A percentile compares a stretch with the other conserved stretches of the same genome.
phyloP scores from a whole-genome alignment of 2,113 vertebrate species.

The Hypanus sabinus region DNA sequence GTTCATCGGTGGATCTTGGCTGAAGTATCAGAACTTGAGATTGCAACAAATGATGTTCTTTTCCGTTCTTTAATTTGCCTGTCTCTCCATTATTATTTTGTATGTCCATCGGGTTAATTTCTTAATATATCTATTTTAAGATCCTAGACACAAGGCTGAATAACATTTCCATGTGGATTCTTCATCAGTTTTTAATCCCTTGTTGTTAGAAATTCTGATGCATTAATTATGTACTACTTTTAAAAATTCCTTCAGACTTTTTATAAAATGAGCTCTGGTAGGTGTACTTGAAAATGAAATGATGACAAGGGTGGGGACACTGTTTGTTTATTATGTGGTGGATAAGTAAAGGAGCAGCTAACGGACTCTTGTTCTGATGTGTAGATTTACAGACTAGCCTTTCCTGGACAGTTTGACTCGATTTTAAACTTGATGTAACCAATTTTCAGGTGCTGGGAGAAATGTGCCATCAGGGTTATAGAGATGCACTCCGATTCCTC shows the following conservation, averaged over 20 bases:
- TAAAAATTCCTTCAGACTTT: not conserved
- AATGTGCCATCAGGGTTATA: slow-evolving; percentile 80
- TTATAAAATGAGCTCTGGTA: not conserved
- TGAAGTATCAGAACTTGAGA: not conserved
- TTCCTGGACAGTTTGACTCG: not conserved
- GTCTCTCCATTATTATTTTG: not conserved
- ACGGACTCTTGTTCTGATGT: not conserved
- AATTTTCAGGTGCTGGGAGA: slow-evolving; percentile 67
- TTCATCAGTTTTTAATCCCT: not conserved
- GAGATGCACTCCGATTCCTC: slow-evolving; percentile 75
- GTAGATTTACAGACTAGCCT: not conserved
- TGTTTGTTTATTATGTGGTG: not conserved
- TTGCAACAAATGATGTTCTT: not conserved
- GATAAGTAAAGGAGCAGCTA: not conserved
- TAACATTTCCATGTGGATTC: not conserved
- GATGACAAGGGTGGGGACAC: not conserved
- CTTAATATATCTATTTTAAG: not conserved
- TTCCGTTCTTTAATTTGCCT: not conserved
- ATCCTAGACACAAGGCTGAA: not conserved
- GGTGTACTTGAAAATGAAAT: not conserved
- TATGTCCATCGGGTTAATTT: not conserved
- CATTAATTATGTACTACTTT: not conserved
- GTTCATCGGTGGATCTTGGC: not conserved
- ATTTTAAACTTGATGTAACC: slow-evolving; percentile 14
- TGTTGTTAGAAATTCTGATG: not conserved